phyloP scores from a whole-genome alignment of 2,888 invertebrate genomes.

The Brachyptera putata region DNA sequence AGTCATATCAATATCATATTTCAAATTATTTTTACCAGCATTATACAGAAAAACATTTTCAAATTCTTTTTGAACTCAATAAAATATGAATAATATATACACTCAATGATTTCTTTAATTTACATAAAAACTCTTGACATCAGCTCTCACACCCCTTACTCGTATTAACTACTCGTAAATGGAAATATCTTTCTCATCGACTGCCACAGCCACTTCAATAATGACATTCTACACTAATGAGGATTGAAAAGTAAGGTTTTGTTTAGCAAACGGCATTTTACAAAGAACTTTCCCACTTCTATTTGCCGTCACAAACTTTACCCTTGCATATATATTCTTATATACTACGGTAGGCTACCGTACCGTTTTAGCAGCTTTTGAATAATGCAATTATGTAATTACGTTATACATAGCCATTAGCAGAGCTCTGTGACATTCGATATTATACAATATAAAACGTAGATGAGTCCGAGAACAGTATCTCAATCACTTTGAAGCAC shows the following conservation, averaged over 20 bases:
- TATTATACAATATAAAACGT: too few species aligned
- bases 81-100: constrained; percentile 5
- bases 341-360: too few species aligned
- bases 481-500: constrained; percentile 1
- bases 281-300: neutral
- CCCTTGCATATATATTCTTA: neutral
- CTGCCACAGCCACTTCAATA: neutral
- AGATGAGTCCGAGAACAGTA: neutral
- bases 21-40: neutral
- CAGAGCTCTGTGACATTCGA: neutral
- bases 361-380: neutral
- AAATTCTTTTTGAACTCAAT: neutral
- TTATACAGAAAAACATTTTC: neutral
- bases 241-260: neutral
- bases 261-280: neutral
- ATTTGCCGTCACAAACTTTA: neutral
- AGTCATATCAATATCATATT: too few species aligned
- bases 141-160: neutral
- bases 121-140: constrained; percentile 10
- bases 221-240: neutral
- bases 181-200: neutral
- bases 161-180: neutral
- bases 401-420: neutral
- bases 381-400: neutral
- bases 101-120: constrained; percentile 6